Base-by-base conservation (phyloP, 2,797 vertebrate species). In the Pangasius djambal region DNA sequence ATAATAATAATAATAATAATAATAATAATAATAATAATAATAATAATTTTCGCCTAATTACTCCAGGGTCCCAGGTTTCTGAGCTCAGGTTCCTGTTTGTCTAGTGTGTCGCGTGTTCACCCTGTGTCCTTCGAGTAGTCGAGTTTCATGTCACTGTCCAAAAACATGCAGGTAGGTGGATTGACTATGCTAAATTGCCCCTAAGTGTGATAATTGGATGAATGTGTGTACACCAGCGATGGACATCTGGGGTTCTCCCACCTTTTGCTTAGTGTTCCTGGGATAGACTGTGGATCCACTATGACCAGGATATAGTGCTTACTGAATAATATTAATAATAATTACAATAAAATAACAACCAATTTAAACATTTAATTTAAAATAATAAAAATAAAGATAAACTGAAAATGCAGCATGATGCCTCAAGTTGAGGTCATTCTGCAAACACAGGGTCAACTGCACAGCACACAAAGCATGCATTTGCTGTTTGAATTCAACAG, bases 401-500 rank as follows among this genome's bases (percentile, higher is more conserved):
- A 44, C 7, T 31, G 25, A n/a, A 25, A 8, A 28, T 61, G 4
- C 57, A 59, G 5, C 44, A 44, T 44, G 6, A 31, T 10, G 6
- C 18, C 16, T 37, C 0, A 12, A 37, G n/a, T 1, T 50, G 63
- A 84, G 15, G 25, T 84, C 61, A 84, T 31, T 31, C 63, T 50
- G 25, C 61, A 84, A 50, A 84, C 57, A 63, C 78, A 0, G 31
- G 18, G 3, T 8, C 12, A 82, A 40, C 55, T 25, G 78, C 4
- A 61, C 81, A 25, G 1, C 34, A 25, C 28, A 67, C 40, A 83
- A 67, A 50, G 82, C 82, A 31, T 52, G 4, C 22, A 55, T 55
- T 93, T 63, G 88, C 88, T 63, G 92, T 96, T 96, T 95, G 95
- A 96, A 96, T 93, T 50, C 90, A 92, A 34, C 15, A 93, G 93